These are phyloP conservation scores for Neotragus pygmaeus DNA, from an alignment of 2,113 vertebrate species.

Conservation along the genomic window DNA sequence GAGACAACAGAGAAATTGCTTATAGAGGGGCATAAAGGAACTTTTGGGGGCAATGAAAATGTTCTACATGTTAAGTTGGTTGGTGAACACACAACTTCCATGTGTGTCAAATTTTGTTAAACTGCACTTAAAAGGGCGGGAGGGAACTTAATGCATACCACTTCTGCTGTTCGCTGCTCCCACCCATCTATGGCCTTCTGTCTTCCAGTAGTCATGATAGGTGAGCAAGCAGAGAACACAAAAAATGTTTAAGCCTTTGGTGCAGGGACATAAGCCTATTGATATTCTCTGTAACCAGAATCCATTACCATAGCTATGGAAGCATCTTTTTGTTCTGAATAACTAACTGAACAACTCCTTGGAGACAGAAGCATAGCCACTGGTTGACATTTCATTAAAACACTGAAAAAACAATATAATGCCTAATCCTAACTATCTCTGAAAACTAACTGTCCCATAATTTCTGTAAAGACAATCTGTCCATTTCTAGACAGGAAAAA, in stretches of 20 bases:
- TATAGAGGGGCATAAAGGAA: neutral
- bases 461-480: neutral
- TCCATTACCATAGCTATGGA: neutral
- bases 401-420: neutral
- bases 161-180: neutral
- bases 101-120: neutral
- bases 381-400: conserved; percentile 34
- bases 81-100: neutral
- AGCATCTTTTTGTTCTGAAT: neutral
- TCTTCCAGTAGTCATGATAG: neutral
- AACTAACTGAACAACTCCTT: neutral
- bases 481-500: conserved; percentile 17
- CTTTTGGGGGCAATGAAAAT: neutral
- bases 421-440: neutral
- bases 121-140: neutral
- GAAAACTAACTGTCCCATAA: neutral
- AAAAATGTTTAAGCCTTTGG: neutral
- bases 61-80: neutral
- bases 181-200: neutral
- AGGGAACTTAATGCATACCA: neutral
- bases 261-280: neutral
- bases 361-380: neutral
- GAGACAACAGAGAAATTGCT: neutral
- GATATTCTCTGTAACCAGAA: neutral
- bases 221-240: neutral